phyloP scores from a whole-genome alignment of 2,888 invertebrate genomes.

The Spodoptera picta region DNA sequence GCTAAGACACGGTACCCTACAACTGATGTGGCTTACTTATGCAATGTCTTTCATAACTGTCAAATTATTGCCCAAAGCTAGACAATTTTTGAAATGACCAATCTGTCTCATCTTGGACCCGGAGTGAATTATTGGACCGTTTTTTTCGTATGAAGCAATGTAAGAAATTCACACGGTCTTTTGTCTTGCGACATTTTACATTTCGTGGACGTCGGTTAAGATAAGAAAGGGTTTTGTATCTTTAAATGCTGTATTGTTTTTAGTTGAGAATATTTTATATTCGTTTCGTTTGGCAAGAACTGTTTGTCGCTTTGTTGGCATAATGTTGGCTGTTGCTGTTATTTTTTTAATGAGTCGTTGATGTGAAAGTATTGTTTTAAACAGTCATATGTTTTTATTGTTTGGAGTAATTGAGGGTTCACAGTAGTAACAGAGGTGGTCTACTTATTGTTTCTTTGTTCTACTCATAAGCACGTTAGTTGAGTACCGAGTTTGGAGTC shows the following conservation, averaged over 20 bases:
- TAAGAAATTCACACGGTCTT: constrained; percentile 80
- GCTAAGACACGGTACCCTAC: no score
- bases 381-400: constrained; percentile 16
- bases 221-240: constrained; percentile 83
- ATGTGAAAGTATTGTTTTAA: constrained; percentile 38
- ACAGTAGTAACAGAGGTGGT: no score
- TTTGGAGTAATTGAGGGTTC: background rate
- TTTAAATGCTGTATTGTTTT: constrained; percentile 83
- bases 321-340: constrained; percentile 44
- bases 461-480: no score
- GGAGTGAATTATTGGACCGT: constrained; percentile 76
- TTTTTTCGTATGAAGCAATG: constrained; percentile 73
- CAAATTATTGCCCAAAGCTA: constrained; percentile 77
- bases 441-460: no score
- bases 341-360: constrained; percentile 31
- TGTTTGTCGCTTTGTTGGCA: constrained; percentile 59
- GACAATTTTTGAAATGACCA: constrained; percentile 81
- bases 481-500: no score
- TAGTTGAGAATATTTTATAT: constrained; percentile 75
- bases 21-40: constrained; percentile 72
- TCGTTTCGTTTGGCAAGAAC: constrained; percentile 67
- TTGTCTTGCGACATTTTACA: constrained; percentile 78
- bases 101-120: constrained; percentile 76
- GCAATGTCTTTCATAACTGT: constrained; percentile 78
- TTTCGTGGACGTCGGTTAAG: constrained; percentile 76